Percentiles rank a stretch among this genome's conserved stretches.
Evolutionary conservation across 2,888 invertebrate genomes (phyloP).

Genomic region (Caenorhabditis macrosperma): DNA sequence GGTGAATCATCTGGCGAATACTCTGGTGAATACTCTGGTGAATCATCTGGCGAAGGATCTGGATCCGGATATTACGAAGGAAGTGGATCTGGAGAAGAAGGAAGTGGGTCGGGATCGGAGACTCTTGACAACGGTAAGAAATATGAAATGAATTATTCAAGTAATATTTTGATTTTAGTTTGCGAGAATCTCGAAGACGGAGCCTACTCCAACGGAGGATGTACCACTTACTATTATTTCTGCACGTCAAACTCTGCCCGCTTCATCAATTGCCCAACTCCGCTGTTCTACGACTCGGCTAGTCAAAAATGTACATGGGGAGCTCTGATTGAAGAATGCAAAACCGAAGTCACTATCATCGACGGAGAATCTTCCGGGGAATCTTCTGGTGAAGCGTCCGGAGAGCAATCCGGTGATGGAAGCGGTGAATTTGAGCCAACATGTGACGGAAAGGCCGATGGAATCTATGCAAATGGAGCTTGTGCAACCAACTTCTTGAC

Average conservation of each 20-base stretch:
- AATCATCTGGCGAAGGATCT: slow-evolving; percentile 13
- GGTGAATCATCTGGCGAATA: slow-evolving; percentile 29
- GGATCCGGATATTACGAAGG: slow-evolving; percentile 7
- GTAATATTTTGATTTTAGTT: slow-evolving; percentile 17
- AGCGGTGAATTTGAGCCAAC: not conserved
- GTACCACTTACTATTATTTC: slow-evolving; percentile 51
- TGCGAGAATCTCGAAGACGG: slow-evolving; percentile 45
- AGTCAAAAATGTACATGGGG: slow-evolving; percentile 48
- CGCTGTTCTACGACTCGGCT: slow-evolving; percentile 44
- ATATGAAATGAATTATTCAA: no score
- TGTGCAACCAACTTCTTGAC: slow-evolving; percentile 38
- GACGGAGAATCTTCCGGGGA: slow-evolving; percentile 35
- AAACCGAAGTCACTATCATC: not conserved
- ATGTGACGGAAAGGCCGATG: slow-evolving; percentile 36
- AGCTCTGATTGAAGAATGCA: slow-evolving; percentile 34
- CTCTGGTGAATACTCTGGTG: slow-evolving; percentile 6
- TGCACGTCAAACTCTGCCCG: slow-evolving; percentile 39
- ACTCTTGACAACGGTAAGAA: slow-evolving; percentile 6
- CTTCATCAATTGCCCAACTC: slow-evolving; percentile 52
- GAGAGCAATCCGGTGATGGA: slow-evolving; percentile 32
- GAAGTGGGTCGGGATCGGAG: not conserved
- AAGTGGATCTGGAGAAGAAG: not conserved
- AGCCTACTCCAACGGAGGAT: slow-evolving; percentile 42
- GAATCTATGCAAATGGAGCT: slow-evolving; percentile 24
- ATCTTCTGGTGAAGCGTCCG: slow-evolving; percentile 27